These are phyloP conservation scores for Malthinus flaveolus DNA, from an alignment of 2,888 invertebrate species.

Conservation along the genomic window DNA sequence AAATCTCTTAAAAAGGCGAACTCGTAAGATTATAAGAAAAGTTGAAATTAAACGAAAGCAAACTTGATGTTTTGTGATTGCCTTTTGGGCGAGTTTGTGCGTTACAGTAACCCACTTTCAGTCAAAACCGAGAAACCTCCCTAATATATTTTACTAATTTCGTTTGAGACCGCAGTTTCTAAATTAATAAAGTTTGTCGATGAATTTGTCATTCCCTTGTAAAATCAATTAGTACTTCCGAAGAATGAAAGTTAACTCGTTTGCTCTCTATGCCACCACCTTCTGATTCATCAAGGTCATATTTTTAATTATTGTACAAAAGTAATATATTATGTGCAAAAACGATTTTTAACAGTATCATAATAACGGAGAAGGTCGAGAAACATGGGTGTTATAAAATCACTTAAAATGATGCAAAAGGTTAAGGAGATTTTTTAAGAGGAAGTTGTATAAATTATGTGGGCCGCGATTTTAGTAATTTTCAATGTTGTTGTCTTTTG, in stretches of 20 bases:
- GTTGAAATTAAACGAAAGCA: no score
- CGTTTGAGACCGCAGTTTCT: not conserved
- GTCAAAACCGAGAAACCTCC: no score
- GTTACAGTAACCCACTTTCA: no score
- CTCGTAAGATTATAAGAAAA: no score
- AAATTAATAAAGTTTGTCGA: conserved; percentile 1
- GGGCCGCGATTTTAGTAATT: not conserved
- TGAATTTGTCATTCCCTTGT: conserved; percentile 6
- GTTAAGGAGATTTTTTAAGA: conserved; percentile 7
- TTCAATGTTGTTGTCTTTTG: no score
- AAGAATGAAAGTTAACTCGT: conserved; percentile 4
- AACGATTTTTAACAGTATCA: conserved; percentile 4
- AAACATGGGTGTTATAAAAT: not conserved
- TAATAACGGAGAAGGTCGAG: conserved; percentile 1
- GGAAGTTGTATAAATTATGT: not conserved
- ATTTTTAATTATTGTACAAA: not conserved
- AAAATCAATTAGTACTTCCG: conserved; percentile 1
- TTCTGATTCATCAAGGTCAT: not conserved
- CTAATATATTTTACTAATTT: no score
- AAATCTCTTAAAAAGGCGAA: no score
- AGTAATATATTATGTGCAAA: not conserved
- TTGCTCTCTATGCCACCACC: not conserved
- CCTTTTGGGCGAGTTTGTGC: no score
- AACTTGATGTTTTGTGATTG: no score
- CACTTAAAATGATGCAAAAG: conserved; percentile 6